These are phyloP conservation scores for Galerucella pusilla DNA, from an alignment of 2,888 invertebrate genomes.

Conservation along the genomic window DNA sequence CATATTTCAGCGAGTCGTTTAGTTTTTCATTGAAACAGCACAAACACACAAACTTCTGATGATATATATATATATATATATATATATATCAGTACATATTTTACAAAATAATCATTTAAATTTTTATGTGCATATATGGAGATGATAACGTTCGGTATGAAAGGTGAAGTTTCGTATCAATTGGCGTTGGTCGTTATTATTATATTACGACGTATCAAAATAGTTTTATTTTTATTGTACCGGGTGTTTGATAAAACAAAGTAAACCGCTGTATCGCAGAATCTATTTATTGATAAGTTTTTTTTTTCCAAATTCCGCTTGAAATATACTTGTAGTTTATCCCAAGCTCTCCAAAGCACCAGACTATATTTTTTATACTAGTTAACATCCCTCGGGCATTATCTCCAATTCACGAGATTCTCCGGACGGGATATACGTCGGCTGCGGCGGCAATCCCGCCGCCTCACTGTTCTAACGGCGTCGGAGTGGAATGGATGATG, in stretches of 20 bases:
- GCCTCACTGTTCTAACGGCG: slow-evolving; percentile 20
- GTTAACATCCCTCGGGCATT: slow-evolving; percentile 38
- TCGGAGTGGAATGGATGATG: slow-evolving; percentile 55
- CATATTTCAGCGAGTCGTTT: neutral
- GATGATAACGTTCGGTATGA: neutral
- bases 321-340: too few species aligned
- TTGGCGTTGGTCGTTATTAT: neutral
- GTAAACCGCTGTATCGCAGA: too few species aligned
- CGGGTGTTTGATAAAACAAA: too few species aligned
- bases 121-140: neutral
- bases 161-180: neutral
- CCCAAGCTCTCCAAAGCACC: neutral
- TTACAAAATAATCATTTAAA: too few species aligned
- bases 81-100: too few species aligned
- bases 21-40: neutral
- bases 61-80: too few species aligned
- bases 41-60: neutral
- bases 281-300: too few species aligned
- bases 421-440: slow-evolving; percentile 23
- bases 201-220: too few species aligned
- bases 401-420: slow-evolving; percentile 30
- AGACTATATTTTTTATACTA: slow-evolving; percentile 9
- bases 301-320: too few species aligned
- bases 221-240: too few species aligned
- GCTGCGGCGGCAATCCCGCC: slow-evolving; percentile 20